Evolutionary conservation across 1,140 invertebrate genomes (phyloP), one percentile per base, ranked within the genome.

Genomic region (Brachionus koreanus): DNA sequence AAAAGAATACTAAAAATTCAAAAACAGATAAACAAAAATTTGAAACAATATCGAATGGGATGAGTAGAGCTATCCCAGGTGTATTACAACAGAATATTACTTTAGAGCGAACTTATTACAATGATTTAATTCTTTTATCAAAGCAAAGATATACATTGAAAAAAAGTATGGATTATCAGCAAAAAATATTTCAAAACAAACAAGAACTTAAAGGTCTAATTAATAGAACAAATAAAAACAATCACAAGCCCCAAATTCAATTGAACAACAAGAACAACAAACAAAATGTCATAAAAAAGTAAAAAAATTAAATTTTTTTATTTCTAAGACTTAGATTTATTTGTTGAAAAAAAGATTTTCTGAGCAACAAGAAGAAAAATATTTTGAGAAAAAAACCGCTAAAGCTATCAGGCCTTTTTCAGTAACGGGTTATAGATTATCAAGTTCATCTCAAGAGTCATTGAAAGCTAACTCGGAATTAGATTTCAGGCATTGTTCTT

Each of bases 81-180:
- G 69, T 74, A 25, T 46, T 74, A 19, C 69, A 74, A 46, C 69
- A 74, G 29, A 74, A 74, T 74, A 33, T 74, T 43, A 74, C 69
- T 25, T 10, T 74, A 13, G 69, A 74, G 16, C 23, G 69, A 7
- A 74, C 16, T 3, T 74, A 74, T 46, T 74, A 23, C 46, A 43
- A 46, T n/a, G 69, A 74, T 74, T 74, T 74, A 29, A 74, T 74
- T 29, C 6, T 46, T 1, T 25, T 74, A 29, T 74, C 69, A 25
- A 74, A 74, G 19, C 69, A 74, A 46, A 10, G 69, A 12, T 74
- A 74, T n/a, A 46, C 42, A 43, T 12, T 29, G 5, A 43, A 46
- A 46, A 74, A 25, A 74, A 74, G 19, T 46, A 12, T 46, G 39
- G 69, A 46, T 19, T 74, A 46, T 33, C n/a, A 74, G 10, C 39